These are phyloP conservation scores for Cyclura pinguis DNA, from an alignment of 2,797 vertebrate species.

Conservation along the genomic window DNA sequence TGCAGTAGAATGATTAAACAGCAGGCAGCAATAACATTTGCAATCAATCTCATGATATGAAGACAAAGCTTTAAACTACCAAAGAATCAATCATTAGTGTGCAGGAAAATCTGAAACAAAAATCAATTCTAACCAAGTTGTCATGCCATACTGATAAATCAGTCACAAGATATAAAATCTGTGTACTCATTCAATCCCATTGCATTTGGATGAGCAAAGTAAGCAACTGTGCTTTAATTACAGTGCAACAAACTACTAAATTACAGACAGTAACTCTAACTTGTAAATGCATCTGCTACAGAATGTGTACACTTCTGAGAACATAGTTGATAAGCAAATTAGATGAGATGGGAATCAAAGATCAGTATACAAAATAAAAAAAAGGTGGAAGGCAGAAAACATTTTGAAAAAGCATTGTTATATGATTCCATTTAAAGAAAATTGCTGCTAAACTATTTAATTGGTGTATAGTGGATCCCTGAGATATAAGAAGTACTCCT, in stretches of 20 bases:
- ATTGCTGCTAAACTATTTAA: not conserved
- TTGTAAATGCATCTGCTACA: not conserved
- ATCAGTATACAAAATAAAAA: not conserved
- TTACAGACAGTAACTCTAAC: not conserved
- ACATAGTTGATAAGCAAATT: not conserved
- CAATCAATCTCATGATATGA: constrained; percentile 72
- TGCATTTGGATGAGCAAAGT: constrained; percentile 27
- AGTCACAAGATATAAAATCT: constrained; percentile 64
- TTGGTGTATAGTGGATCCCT: not conserved
- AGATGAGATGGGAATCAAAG: not conserved
- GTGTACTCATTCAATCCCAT: constrained; percentile 44
- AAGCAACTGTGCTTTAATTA: constrained; percentile 52
- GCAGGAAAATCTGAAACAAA: constrained; percentile 39
- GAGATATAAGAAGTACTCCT: not conserved
- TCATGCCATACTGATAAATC: constrained; percentile 74
- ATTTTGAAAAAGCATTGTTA: not conserved
- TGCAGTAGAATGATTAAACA: constrained; percentile 75
- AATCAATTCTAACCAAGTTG: constrained; percentile 69
- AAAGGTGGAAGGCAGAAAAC: not conserved
- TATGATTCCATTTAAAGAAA: not conserved
- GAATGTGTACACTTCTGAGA: not conserved
- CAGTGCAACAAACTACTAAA: constrained; percentile 34
- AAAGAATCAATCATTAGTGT: constrained; percentile 73
- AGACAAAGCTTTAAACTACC: constrained; percentile 67
- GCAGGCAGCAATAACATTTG: constrained; percentile 70